Conservation (phyloP, 2,797 vertebrate genomes). For the Phrynocephalus guinanensis region DNA sequence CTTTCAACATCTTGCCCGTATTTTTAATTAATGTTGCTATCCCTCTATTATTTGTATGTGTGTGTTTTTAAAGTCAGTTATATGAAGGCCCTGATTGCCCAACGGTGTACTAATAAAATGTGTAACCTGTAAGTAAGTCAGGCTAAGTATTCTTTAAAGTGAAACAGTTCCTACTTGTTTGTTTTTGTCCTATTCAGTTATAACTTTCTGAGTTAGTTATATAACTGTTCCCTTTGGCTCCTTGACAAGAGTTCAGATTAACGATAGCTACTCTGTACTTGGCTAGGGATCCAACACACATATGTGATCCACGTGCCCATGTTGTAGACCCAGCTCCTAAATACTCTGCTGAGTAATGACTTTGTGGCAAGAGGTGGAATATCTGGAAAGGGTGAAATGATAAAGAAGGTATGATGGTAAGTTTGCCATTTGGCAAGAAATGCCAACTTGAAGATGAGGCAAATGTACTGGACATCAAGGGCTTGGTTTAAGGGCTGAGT, state of each 20-base stretch:
- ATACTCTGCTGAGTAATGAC: conserved; percentile 34
- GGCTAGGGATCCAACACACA: conserved; percentile 53
- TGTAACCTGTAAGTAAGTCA: conserved; percentile 52
- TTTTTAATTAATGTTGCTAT: conserved; percentile 70
- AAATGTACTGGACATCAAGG: neutral
- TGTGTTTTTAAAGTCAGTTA: conserved; percentile 54
- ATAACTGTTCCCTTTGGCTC: conserved; percentile 76
- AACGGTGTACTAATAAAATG: conserved; percentile 61
- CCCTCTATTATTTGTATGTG: conserved; percentile 58
- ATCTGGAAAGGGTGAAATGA: conserved; percentile 11
- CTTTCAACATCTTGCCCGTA: conserved; percentile 58
- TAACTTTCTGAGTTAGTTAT: conserved; percentile 77
- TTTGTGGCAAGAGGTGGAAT: conserved; percentile 34
- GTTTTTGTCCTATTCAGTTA: conserved; percentile 62
- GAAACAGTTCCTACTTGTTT: conserved; percentile 42
- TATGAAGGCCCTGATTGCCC: conserved; percentile 55
- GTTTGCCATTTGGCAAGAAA: neutral
- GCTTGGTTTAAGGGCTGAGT: neutral
- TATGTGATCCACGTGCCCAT: conserved; percentile 56
- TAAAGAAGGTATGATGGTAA: conserved; percentile 19
- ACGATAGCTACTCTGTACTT: conserved; percentile 49
- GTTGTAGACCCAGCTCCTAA: conserved; percentile 46
- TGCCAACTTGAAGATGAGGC: neutral
- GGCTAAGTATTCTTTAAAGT: conserved; percentile 57
- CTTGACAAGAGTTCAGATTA: conserved; percentile 73